These are phyloP conservation scores for Monochamus alternatus DNA, from an alignment of 2,888 invertebrate species.

Conservation along the genomic window DNA sequence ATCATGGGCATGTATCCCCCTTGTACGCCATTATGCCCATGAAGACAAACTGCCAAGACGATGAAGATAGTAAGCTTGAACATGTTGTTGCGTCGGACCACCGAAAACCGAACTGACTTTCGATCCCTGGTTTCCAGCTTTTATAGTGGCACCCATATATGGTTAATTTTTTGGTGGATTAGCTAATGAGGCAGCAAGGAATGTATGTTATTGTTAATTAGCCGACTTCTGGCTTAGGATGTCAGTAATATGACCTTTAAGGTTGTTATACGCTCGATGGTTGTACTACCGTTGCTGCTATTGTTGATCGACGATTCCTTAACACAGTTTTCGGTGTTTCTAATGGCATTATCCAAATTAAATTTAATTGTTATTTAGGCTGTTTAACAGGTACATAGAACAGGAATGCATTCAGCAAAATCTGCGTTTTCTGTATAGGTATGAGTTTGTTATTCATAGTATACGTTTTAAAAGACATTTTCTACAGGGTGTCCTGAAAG, in stretches of 20 bases:
- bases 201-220: slow-evolving; percentile 25
- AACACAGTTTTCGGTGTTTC: slow-evolving; percentile 27
- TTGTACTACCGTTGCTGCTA: slow-evolving; percentile 17
- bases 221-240: slow-evolving; percentile 29
- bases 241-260: slow-evolving; percentile 41
- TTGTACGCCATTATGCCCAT: slow-evolving; percentile 74
- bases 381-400: too few species aligned
- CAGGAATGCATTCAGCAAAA: too few species aligned
- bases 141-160: slow-evolving; percentile 30
- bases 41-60: slow-evolving; percentile 50
- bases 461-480: too few species aligned
- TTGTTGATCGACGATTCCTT: slow-evolving; percentile 22
- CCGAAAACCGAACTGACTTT: slow-evolving; percentile 41
- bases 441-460: too few species aligned
- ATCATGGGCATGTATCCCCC: slow-evolving; percentile 72
- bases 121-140: slow-evolving; percentile 7
- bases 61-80: slow-evolving; percentile 18
- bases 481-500: too few species aligned
- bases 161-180: slow-evolving; percentile 43
- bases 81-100: slow-evolving; percentile 29
- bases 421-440: too few species aligned
- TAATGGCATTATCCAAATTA: slow-evolving; percentile 16
- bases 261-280: slow-evolving; percentile 35
- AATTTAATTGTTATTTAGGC: neutral
- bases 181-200: slow-evolving; percentile 20